Percentiles rank a stretch among this genome's conserved stretches.
Conservation (phyloP, 2,797 vertebrate genomes). For the Dendrocincla tyrannina region DNA sequence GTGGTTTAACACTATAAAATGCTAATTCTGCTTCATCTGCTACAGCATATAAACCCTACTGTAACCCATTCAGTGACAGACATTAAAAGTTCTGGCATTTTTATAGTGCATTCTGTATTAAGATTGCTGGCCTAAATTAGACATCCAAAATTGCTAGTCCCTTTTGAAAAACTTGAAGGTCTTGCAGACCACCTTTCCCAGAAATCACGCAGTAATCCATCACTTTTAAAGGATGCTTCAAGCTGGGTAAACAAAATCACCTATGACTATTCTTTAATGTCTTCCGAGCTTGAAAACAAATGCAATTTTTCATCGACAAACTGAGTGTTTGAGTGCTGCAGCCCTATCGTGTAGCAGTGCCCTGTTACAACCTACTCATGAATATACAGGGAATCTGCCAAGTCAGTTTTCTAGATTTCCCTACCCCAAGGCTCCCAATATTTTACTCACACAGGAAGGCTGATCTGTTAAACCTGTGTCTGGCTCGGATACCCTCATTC, state of each 20-base stretch:
- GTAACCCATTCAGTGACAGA: neutral
- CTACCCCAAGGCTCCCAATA: neutral
- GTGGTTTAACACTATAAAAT: slow-evolving; percentile 50
- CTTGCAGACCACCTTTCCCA: neutral
- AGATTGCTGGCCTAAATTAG: neutral
- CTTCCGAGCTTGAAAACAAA: neutral
- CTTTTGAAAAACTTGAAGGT: neutral
- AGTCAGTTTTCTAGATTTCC: neutral
- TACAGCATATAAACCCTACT: neutral
- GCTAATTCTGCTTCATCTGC: slow-evolving; percentile 19
- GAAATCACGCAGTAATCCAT: neutral
- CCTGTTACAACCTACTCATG: neutral
- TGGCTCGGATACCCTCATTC: neutral
- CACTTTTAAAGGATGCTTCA: neutral
- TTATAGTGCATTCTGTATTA: slow-evolving; percentile 15
- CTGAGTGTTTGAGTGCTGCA: neutral
- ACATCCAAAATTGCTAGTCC: neutral
- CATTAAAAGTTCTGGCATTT: neutral
- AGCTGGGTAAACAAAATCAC: neutral
- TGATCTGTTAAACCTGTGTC: neutral
- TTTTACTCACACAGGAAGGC: neutral
- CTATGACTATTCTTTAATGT: neutral
- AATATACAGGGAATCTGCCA: neutral
- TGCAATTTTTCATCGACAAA: neutral
- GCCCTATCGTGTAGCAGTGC: neutral